Evolutionary conservation across 2,797 vertebrate genomes (phyloP).

Genomic region (Labeo calbasu): DNA sequence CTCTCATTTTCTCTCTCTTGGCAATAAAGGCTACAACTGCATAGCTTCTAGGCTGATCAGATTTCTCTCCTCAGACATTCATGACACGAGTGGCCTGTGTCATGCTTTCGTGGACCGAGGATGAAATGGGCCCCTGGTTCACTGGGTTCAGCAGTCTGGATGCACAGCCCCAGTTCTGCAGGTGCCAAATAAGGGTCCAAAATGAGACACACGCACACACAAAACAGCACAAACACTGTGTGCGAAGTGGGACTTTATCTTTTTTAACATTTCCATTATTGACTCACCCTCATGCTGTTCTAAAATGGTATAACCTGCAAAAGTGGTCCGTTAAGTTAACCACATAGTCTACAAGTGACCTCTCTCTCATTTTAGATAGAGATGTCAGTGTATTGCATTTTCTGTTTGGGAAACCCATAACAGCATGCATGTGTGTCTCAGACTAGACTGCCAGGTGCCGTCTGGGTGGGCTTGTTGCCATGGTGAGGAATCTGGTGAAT

Average conservation of each 20-base stretch:
- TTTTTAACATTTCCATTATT: background rate
- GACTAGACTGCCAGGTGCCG: slow-evolving; percentile 40
- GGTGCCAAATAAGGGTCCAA: background rate
- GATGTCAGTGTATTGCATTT: background rate
- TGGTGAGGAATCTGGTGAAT: slow-evolving; percentile 44
- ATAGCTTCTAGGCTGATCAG: background rate
- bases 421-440: slow-evolving; percentile 12
- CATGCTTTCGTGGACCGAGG: background rate
- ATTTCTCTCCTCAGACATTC: slow-evolving; percentile 4
- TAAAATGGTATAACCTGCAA: no score
- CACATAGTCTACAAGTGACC: background rate
- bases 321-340: background rate
- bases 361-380: background rate
- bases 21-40: background rate
- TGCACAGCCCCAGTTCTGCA: slow-evolving; percentile 4
- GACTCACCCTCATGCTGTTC: background rate
- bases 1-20: background rate
- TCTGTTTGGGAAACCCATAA: slow-evolving; percentile 19
- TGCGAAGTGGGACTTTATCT: background rate
- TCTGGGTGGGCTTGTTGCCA: slow-evolving; percentile 48
- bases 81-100: background rate
- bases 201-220: background rate
- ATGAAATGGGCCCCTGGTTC: background rate
- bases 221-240: background rate
- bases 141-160: background rate